These are phyloP conservation scores for Platichthys flesus DNA, from an alignment of 2,113 vertebrate species.

Conservation along the genomic window DNA sequence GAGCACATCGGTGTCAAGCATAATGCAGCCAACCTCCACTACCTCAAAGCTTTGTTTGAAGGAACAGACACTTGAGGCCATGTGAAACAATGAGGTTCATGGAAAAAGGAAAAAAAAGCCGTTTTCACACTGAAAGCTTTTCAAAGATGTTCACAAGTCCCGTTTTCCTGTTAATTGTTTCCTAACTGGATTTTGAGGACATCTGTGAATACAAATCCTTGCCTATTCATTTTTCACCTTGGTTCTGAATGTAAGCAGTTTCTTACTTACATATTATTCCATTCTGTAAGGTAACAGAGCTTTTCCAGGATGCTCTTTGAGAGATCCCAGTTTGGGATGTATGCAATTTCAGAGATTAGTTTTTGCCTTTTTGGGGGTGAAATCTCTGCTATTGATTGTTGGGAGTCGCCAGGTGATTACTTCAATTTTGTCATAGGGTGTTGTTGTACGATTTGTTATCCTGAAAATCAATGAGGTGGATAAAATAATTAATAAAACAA, in stretches of 20 bases:
- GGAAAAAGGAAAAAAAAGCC: background rate
- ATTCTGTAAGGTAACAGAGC: too few relatives aligned
- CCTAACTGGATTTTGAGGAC: background rate
- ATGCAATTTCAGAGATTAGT: too few relatives aligned
- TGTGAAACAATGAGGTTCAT: slow-evolving; percentile 14
- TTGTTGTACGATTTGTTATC: slow-evolving; percentile 8
- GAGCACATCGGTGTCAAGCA: background rate
- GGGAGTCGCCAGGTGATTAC: background rate
- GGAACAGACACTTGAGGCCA: slow-evolving; percentile 19
- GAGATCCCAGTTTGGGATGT: background rate
- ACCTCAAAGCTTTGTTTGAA: slow-evolving; percentile 1
- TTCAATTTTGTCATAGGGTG: background rate
- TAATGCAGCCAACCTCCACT: slow-evolving; percentile 3
- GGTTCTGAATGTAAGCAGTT: too few relatives aligned
- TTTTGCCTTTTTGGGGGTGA: background rate
- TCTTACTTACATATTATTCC: too few relatives aligned
- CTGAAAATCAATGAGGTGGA: background rate
- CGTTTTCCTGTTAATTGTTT: background rate
- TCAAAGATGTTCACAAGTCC: background rate
- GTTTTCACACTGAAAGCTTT: background rate
- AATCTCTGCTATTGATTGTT: slow-evolving; percentile 13
- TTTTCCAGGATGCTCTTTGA: background rate
- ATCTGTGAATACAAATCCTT: background rate
- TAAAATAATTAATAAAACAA: too few relatives aligned
- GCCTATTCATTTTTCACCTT: background rate